Conservation (phyloP, 2,888 invertebrate genomes). For the Clanis bilineata region DNA sequence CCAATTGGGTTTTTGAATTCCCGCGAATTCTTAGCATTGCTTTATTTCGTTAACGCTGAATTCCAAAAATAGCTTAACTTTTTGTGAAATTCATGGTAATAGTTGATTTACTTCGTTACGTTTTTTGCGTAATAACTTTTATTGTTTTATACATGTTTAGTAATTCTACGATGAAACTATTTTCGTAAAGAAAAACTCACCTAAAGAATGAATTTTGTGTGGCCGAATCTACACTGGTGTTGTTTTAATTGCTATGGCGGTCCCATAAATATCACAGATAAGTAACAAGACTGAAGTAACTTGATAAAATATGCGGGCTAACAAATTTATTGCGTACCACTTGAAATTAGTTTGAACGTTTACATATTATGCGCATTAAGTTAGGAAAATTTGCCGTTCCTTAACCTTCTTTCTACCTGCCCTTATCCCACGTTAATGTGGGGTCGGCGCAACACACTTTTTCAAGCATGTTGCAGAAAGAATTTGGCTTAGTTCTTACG, state of each 20-base stretch:
- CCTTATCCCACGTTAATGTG: too few species aligned
- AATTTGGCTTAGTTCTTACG: too few species aligned
- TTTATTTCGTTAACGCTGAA: neutral
- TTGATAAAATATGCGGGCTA: constrained; percentile 63
- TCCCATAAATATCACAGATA: constrained; percentile 71
- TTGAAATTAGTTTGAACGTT: constrained; percentile 3
- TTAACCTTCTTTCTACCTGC: too few species aligned
- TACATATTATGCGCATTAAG: neutral
- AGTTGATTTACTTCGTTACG: too few species aligned
- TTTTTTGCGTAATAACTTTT: neutral
- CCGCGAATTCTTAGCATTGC: neutral
- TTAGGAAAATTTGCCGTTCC: too few species aligned
- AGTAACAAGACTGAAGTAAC: constrained; percentile 45
- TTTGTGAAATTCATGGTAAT: neutral
- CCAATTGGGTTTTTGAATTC: neutral
- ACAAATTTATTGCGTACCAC: constrained; percentile 11
- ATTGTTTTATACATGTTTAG: neutral
- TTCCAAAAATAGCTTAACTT: neutral
- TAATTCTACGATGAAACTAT: neutral
- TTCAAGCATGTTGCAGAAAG: too few species aligned
- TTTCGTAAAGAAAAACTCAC: neutral
- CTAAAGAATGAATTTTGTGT: neutral
- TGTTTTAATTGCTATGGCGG: constrained; percentile 54
- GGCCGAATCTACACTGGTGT: constrained; percentile 13
- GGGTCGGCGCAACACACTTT: too few species aligned